Base-by-base conservation (phyloP, 2,113 vertebrate genomes). In the Silurus meridionalis region DNA sequence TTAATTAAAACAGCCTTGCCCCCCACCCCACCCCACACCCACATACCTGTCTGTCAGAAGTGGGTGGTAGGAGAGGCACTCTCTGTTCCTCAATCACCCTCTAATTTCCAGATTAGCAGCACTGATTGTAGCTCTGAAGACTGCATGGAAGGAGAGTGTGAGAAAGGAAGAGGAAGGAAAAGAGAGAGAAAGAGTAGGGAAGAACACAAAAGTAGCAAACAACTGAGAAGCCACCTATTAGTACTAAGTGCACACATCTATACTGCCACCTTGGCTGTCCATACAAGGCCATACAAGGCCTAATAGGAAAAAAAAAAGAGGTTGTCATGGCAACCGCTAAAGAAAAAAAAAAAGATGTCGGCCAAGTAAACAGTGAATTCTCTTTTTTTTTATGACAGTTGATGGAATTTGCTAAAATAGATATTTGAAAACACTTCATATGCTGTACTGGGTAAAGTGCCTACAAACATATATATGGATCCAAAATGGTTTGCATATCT, bases 1-100 rank as follows among this genome's bases (percentile, higher is more conserved):
- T 95, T 95, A 95, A 95, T 95, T 95, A 94, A 95, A 95, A 95
- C 94, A 92, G 92, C 94, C 93, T 92, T 88, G 93, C 14, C 91
- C 88, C 89, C 92, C 92, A 94, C 92, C 92, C 92, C 67, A 15
- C 67, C 80, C 78, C 83, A 83, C 25, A 83, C 25, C 1, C 21
- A 77, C 72, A 50, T 83, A 85, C 69, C 86, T 83, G 79, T 87
- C 83, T 85, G 78, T 82, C 82, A 87, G 61, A 69, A 21, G 64
- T 25, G 53, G 25, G 28, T 48, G 53, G 89, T 86, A 89, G 88
- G 89, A 92, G 90, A 89, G 89, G 88, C 90, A 91, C 91, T 86
- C 81, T 89, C 88, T 87, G 89, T 91, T 85, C 91, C 92, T 89
- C 81, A 64, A 17, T 28, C 77, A 53, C 71, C 69, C 81, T 83